Conservation (phyloP, 2,888 invertebrate genomes). For the Tetragnatha montana region DNA sequence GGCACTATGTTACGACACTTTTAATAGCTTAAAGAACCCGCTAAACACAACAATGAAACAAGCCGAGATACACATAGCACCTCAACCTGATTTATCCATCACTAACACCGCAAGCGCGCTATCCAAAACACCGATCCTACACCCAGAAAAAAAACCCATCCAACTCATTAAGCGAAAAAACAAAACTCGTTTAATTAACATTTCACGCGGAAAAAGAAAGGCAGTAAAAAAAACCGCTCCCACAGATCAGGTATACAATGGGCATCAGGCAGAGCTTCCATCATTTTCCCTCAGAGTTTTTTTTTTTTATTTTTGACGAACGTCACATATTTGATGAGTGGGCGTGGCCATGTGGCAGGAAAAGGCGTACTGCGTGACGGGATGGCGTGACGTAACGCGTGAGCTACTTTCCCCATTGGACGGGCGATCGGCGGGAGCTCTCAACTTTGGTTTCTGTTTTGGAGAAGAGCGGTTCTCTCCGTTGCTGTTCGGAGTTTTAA, state of each 20-base stretch:
- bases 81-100: too few relatives aligned
- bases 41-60: too few relatives aligned
- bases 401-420: constrained; percentile 51
- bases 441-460: constrained; percentile 41
- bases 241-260: background rate
- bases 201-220: constrained; percentile 47
- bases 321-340: constrained; percentile 71
- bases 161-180: constrained; percentile 43
- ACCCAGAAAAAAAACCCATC: constrained; percentile 16
- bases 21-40: too few relatives aligned
- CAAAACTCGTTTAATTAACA: constrained; percentile 67
- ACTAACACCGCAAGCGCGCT: too few relatives aligned
- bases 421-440: constrained; percentile 18
- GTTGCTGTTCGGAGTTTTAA: too few relatives aligned
- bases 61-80: too few relatives aligned
- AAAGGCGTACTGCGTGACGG: constrained; percentile 66
- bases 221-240: background rate
- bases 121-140: too few relatives aligned
- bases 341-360: constrained; percentile 67
- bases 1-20: too few relatives aligned
- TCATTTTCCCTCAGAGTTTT: background rate
- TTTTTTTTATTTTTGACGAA: constrained; percentile 50
- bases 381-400: constrained; percentile 66
- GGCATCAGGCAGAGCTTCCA: background rate
- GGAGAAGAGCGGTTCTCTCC: background rate